Base-by-base conservation (phyloP, 2,888 invertebrate genomes). In the Drosophila quinaria region DNA sequence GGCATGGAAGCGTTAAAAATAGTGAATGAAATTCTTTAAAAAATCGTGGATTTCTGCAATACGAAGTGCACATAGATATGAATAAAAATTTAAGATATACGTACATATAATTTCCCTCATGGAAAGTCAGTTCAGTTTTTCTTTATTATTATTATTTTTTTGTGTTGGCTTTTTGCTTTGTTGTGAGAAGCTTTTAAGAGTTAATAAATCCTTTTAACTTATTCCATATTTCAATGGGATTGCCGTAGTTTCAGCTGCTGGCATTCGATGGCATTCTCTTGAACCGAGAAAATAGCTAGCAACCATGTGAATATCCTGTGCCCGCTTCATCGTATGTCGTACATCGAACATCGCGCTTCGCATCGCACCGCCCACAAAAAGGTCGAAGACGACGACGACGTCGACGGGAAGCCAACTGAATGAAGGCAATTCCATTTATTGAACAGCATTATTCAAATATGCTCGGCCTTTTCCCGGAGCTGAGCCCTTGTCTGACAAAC, bases 121-220 rank as follows among this genome's bases (percentile, higher is more conserved):
- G 39, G 39, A 22, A 58, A 66, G 54, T 59, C 62, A 47, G 50
- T 55, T 62, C 51, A 69, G 41, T 55, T 50, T 64, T 75, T 42
- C 69, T 71, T 67, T 51, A 55, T n/a, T 42, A 17, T 47, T 46
- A 47, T 50, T 49, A 17, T 55, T 56, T 35, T 59, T 35, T 65
- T 55, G 51, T 65, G 73, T 68, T 71, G 73, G 70, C 61, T 71
- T 65, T 74, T 75, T 71, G 70, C 81, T 80, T 86, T 85, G 84
- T 84, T 86, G 80, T 84, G 84, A 58, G 81, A 70, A 70, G 79
- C 84, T 87, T 87, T 87, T 87, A 86, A 87, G 86, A 82, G 87
- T 88, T 87, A 83, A 88, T 88, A 87, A 87, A 87, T 87, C 87
- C 87, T 87, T 85, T 88, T 88, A 85, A 87, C 83, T 83, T 87